These are phyloP conservation scores for Diaperis boleti DNA, from an alignment of 2,888 invertebrate species.

Conservation along the genomic window DNA sequence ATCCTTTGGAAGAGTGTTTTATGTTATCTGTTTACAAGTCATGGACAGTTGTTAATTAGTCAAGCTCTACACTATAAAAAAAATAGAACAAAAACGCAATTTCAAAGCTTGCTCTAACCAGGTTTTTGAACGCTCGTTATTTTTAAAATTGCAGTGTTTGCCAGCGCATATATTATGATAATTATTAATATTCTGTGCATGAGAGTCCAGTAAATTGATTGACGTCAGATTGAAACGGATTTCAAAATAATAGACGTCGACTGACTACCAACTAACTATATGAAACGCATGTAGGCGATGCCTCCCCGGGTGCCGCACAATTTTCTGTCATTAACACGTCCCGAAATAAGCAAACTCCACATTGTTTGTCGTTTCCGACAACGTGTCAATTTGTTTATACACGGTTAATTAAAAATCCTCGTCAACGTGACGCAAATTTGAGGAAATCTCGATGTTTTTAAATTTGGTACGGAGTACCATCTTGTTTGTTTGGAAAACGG, in stretches of 20 bases:
- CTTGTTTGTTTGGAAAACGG: slow-evolving; percentile 1
- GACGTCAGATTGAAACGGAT: neutral
- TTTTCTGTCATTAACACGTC: slow-evolving; percentile 5
- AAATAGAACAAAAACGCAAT: too few species aligned
- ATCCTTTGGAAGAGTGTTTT: too few species aligned
- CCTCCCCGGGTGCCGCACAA: neutral
- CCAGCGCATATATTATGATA: too few species aligned
- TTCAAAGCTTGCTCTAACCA: too few species aligned
- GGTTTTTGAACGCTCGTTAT: too few species aligned
- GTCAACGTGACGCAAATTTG: slow-evolving; percentile 1
- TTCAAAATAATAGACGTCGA: neutral
- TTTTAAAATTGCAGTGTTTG: too few species aligned
- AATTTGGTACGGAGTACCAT: neutral
- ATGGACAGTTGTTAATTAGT: too few species aligned
- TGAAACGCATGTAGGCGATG: neutral
- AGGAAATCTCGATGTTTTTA: slow-evolving; percentile 1
- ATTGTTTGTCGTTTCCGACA: neutral
- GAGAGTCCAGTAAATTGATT: too few species aligned
- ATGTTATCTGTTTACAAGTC: too few species aligned
- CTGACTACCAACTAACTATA: too few species aligned
- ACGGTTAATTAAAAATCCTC: neutral
- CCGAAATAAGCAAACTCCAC: slow-evolving; percentile 1
- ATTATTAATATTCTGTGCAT: too few species aligned
- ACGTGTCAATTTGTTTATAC: neutral
- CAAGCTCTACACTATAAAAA: too few species aligned